phyloP scores from a whole-genome alignment of 2,113 vertebrate species.

The Alosa alosa region DNA sequence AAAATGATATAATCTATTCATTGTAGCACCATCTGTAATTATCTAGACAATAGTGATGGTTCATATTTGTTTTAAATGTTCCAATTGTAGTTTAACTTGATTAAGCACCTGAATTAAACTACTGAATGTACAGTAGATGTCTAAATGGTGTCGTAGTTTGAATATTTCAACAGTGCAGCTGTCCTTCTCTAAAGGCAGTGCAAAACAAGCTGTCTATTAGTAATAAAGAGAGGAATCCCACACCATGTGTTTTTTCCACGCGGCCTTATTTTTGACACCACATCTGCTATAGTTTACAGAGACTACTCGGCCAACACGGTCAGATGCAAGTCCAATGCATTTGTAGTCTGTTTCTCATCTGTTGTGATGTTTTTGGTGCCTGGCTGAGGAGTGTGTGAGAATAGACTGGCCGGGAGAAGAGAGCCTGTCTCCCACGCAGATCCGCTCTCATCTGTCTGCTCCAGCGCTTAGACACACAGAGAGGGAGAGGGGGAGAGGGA shows the following conservation, averaged over 20 bases:
- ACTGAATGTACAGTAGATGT: background rate
- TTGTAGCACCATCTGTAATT: background rate
- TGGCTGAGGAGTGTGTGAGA: background rate
- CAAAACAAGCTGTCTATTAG: background rate
- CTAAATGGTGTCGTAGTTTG: background rate
- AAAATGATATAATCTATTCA: background rate
- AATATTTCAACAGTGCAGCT: background rate
- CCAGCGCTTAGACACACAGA: conserved; percentile 6
- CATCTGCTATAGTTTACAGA: background rate
- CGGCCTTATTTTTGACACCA: background rate
- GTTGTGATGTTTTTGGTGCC: background rate
- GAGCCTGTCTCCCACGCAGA: conserved; percentile 10
- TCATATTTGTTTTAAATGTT: background rate
- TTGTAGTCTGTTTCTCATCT: conserved; percentile 4
- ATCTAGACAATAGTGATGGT: background rate
- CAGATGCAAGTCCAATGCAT: background rate
- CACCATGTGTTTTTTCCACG: background rate
- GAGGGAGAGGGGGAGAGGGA: conserved; percentile 22
- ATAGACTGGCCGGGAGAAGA: background rate
- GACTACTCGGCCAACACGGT: background rate
- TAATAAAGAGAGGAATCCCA: background rate
- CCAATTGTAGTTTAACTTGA: background rate
- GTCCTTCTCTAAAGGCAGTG: background rate
- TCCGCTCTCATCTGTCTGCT: conserved; percentile 9
- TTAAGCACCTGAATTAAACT: no score